phyloP scores from a whole-genome alignment of 1,140 invertebrate species.

The Acromyrmex heyeri region DNA sequence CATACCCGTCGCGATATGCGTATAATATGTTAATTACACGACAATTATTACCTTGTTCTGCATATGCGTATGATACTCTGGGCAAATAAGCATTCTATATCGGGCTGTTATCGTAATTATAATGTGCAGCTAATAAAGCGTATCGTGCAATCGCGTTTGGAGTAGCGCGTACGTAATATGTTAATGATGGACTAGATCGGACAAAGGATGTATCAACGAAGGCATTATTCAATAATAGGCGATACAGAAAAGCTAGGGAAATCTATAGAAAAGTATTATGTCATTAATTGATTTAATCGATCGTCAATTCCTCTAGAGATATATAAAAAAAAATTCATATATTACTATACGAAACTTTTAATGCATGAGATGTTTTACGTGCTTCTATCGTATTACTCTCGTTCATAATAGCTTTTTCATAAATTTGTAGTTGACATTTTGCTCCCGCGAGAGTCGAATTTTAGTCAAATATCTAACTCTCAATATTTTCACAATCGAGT shows the following conservation, averaged over 20 bases:
- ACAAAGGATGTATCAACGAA: constrained; percentile 33
- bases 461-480: background rate
- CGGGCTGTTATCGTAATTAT: constrained; percentile 59
- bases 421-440: constrained; percentile 2
- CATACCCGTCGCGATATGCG: constrained; percentile 48
- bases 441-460: background rate
- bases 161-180: constrained; percentile 55
- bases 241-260: constrained; percentile 8
- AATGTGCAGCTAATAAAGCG: constrained; percentile 59
- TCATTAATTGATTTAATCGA: constrained; percentile 33
- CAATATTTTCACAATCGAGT: background rate
- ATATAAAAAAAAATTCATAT: background rate
- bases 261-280: background rate
- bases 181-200: constrained; percentile 52
- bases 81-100: constrained; percentile 55
- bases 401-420: background rate
- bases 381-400: background rate
- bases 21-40: constrained; percentile 62
- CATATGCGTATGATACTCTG: constrained; percentile 49
- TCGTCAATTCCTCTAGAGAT: background rate
- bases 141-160: constrained; percentile 45
- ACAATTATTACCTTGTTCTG: constrained; percentile 57
- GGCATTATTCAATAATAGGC: constrained; percentile 32
- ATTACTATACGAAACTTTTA: background rate
- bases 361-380: background rate